Percentiles rank a stretch among this genome's conserved stretches.
These are phyloP conservation scores for Zoanthus sociatus DNA, from an alignment of 92 coral and sea anemone species.

Conservation along the genomic window DNA sequence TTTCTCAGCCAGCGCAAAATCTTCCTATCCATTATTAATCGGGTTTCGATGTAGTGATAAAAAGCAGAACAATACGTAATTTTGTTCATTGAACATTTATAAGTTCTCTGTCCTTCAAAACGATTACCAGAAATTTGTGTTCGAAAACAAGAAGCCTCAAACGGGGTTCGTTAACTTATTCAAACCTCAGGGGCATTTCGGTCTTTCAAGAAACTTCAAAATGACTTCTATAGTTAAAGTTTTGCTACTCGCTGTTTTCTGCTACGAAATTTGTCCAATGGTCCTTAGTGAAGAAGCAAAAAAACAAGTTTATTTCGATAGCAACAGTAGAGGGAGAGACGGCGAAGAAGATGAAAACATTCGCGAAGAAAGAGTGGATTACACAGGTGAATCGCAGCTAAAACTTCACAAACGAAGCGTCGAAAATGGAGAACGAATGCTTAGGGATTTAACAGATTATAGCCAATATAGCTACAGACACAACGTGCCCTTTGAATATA, in stretches of 20 bases:
- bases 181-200: not conserved
- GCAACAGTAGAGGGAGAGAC: not conserved
- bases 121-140: slow-evolving; percentile 15
- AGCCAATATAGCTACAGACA: not conserved
- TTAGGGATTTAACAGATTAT: slow-evolving; percentile 29
- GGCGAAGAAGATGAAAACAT: not conserved
- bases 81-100: slow-evolving; percentile 46
- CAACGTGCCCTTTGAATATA: slow-evolving; percentile 4
- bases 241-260: slow-evolving; percentile 6
- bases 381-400: not conserved
- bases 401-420: slow-evolving; percentile 6
- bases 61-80: slow-evolving; percentile 31
- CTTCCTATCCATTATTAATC: slow-evolving; percentile 38
- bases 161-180: not conserved
- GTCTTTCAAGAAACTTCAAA: not conserved
- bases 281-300: slow-evolving; percentile 1
- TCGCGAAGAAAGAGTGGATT: slow-evolving; percentile 41
- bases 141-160: slow-evolving; percentile 14
- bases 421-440: not conserved
- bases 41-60: slow-evolving; percentile 6
- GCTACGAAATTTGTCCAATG: not conserved
- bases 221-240: not conserved
- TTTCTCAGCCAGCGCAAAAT: slow-evolving; percentile 19
- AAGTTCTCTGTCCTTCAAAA: slow-evolving; percentile 31
- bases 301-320: not conserved